Evolutionary conservation across 2,113 vertebrate genomes (phyloP).

Genomic region (Alouatta palliata): DNA sequence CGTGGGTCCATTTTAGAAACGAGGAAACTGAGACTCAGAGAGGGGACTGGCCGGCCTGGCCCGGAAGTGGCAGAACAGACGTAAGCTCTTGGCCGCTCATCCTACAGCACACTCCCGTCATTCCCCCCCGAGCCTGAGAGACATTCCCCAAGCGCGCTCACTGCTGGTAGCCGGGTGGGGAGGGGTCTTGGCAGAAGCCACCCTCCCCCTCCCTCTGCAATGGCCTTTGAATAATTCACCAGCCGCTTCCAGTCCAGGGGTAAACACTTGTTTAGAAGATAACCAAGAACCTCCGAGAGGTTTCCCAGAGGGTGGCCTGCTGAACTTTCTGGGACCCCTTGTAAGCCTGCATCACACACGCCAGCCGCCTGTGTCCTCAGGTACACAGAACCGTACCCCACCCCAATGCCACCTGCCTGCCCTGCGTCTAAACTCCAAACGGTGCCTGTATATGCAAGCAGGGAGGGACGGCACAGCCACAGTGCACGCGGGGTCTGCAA

Average conservation of each 20-base stretch:
- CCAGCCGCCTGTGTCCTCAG: not conserved
- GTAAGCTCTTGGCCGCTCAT: not conserved
- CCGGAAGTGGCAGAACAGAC: not conserved
- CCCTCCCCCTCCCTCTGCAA: too few relatives aligned
- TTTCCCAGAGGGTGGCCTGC: not conserved
- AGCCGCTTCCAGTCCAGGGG: not conserved
- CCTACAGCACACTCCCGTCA: not conserved
- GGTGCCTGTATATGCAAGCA: fast-evolving
- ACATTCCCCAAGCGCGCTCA: not conserved
- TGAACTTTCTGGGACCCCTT: not conserved
- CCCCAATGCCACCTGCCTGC: not conserved
- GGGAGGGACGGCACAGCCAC: too few relatives aligned
- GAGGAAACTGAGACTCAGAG: not conserved
- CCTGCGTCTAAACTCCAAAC: not conserved
- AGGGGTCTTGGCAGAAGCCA: not conserved
- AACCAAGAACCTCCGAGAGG: not conserved
- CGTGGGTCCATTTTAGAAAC: not conserved
- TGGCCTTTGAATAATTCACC: not conserved
- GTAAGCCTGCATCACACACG: not conserved
- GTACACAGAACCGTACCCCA: not conserved
- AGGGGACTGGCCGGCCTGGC: not conserved
- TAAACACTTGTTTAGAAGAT: not conserved
- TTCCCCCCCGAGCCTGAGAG: not conserved
- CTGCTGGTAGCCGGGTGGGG: not conserved
- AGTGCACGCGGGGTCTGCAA: not conserved